Evolutionary conservation across 2,888 invertebrate genomes (phyloP).

Genomic region (Phania funesta): DNA sequence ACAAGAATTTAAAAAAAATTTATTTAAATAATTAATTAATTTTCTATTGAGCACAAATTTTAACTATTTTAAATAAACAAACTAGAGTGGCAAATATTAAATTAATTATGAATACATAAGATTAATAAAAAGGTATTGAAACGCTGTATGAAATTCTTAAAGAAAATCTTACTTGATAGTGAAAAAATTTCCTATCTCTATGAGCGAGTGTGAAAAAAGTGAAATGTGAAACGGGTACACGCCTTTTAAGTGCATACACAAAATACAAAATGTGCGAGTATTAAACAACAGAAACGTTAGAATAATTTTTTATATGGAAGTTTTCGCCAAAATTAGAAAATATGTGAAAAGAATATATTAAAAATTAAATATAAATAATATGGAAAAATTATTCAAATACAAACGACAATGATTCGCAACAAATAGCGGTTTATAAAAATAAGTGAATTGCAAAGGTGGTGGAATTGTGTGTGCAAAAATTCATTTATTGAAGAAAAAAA

Average conservation of each 20-base stretch:
- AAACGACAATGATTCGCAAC: slow-evolving; percentile 22
- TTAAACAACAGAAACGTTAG: slow-evolving; percentile 52
- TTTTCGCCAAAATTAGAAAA: slow-evolving; percentile 28
- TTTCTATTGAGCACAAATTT: slow-evolving; percentile 4
- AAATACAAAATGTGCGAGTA: slow-evolving; percentile 49
- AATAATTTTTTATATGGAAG: slow-evolving; percentile 39
- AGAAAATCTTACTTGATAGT: slow-evolving; percentile 40
- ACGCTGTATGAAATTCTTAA: slow-evolving; percentile 27
- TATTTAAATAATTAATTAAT: too few relatives aligned
- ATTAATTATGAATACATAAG: slow-evolving; percentile 36
- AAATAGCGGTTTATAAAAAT: slow-evolving; percentile 16
- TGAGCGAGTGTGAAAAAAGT: slow-evolving; percentile 58
- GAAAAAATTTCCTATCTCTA: slow-evolving; percentile 53
- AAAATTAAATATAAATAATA: slow-evolving; percentile 36
- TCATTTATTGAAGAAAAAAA: not conserved
- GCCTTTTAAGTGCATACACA: slow-evolving; percentile 71
- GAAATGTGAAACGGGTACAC: slow-evolving; percentile 70
- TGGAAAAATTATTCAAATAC: not conserved
- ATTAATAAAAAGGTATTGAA: slow-evolving; percentile 36
- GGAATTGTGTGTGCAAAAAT: not conserved
- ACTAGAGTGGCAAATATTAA: slow-evolving; percentile 7
- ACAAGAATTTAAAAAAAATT: slow-evolving; percentile 36
- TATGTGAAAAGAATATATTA: slow-evolving; percentile 24
- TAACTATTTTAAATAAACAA: slow-evolving; percentile 5
- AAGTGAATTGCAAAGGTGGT: not conserved